Evolutionary conservation across 2,797 vertebrate species (phyloP).

Genomic region (Rhadinocentrus ornatus): DNA sequence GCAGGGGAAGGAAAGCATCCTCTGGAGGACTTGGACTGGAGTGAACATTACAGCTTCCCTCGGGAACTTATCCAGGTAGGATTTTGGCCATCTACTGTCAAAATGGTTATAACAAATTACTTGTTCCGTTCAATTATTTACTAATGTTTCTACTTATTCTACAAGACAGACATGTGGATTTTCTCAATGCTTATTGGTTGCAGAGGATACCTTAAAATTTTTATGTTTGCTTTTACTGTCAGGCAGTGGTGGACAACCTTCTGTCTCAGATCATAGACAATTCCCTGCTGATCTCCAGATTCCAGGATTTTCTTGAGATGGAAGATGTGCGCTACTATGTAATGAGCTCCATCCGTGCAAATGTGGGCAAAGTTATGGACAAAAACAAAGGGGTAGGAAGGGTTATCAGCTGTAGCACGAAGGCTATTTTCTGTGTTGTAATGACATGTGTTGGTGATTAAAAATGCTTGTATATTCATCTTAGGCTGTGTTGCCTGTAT

Average conservation of each 20-base stretch:
- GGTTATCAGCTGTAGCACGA: background rate
- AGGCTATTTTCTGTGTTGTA: background rate
- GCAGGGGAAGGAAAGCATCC: slow-evolving; percentile 85
- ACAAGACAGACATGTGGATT: background rate
- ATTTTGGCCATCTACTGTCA: background rate
- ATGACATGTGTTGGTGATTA: background rate
- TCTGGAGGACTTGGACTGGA: slow-evolving; percentile 87
- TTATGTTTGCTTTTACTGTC: background rate
- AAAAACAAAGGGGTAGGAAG: slow-evolving; percentile 84
- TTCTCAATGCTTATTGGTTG: background rate
- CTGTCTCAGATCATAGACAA: slow-evolving; percentile 81
- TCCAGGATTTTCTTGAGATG: slow-evolving; percentile 89
- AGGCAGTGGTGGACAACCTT: slow-evolving; percentile 86
- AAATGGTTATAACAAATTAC: background rate
- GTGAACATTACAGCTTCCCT: slow-evolving; percentile 89
- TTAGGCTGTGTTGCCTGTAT: slow-evolving; percentile 78
- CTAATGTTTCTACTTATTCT: background rate
- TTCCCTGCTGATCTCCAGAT: slow-evolving; percentile 88
- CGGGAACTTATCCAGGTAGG: slow-evolving; percentile 85
- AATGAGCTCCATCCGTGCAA: slow-evolving; percentile 82
- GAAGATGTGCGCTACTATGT: slow-evolving; percentile 91
- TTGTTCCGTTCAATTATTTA: background rate
- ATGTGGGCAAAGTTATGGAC: slow-evolving; percentile 76
- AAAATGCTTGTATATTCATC: slow-evolving; percentile 5
- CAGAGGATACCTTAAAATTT: slow-evolving; percentile 4